These are phyloP conservation scores for Penelope pileata DNA, from an alignment of 2,113 vertebrate genomes.

Conservation along the genomic window DNA sequence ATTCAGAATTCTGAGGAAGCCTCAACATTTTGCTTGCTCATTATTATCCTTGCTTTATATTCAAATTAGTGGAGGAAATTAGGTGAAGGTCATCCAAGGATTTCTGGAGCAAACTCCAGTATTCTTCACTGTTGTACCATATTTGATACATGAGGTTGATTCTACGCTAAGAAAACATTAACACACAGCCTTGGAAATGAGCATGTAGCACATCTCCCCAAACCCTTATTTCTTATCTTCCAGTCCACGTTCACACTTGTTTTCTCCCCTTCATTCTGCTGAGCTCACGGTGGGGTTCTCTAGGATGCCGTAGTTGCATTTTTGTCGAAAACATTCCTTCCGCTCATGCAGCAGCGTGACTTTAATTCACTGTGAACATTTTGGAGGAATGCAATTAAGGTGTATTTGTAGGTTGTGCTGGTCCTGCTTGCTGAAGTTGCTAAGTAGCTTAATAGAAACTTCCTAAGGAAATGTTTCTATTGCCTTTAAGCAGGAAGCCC, in stretches of 20 bases:
- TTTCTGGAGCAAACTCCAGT: neutral
- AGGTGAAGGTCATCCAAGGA: conserved; percentile 66
- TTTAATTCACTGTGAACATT: neutral
- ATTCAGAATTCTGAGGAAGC: conserved; percentile 55
- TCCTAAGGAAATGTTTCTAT: accelerated
- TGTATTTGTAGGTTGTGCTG: neutral
- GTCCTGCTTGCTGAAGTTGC: neutral
- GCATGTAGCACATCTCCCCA: neutral
- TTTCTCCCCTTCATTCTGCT: neutral
- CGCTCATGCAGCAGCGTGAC: neutral
- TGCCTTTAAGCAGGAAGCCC: neutral
- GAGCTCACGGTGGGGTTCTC: accelerated
- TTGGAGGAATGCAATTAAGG: neutral
- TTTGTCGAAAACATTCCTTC: neutral
- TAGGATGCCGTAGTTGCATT: accelerated
- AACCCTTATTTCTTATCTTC: neutral
- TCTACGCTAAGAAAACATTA: neutral
- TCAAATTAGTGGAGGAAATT: conserved; percentile 54
- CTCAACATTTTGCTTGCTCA: conserved; percentile 58
- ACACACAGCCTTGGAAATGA: accelerated
- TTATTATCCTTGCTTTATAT: conserved; percentile 37
- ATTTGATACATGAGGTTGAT: accelerated
- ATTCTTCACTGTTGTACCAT: accelerated
- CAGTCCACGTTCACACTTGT: neutral
- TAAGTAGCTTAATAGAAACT: neutral